A percentile compares a stretch with the other conserved stretches of the same genome.
Evolutionary conservation across 92 coral and sea anemone genomes (phyloP).

Genomic region (Pocillopora grandis): DNA sequence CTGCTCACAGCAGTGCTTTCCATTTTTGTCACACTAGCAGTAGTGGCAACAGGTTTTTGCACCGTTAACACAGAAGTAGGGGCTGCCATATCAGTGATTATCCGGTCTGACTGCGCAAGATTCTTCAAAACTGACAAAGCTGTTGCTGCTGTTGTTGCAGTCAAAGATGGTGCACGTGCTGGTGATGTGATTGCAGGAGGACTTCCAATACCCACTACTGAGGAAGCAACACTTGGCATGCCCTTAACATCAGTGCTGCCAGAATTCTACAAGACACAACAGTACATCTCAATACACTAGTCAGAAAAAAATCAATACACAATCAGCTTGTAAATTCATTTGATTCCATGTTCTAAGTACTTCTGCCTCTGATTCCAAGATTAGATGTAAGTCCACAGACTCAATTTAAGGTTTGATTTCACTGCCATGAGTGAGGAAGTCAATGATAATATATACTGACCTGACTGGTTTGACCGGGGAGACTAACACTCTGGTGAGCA

Average conservation of each 20-base stretch:
- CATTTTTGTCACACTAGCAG: conserved; percentile 68
- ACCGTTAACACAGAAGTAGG: conserved; percentile 1
- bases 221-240: conserved; percentile 5
- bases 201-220: not conserved
- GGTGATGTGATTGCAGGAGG: conserved; percentile 24
- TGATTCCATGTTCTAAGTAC: too few relatives aligned
- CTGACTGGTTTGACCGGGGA: not conserved
- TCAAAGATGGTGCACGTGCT: conserved; percentile 29
- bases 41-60: conserved; percentile 55
- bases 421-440: too few relatives aligned
- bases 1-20: conserved; percentile 67
- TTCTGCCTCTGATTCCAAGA: too few relatives aligned
- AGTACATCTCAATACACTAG: not conserved
- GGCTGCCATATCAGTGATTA: conserved; percentile 12
- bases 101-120: conserved; percentile 21
- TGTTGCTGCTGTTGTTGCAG: conserved; percentile 41
- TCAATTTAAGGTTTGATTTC: too few relatives aligned
- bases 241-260: conserved; percentile 21
- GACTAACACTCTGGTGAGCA: conserved; percentile 26
- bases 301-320: not conserved
- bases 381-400: too few relatives aligned
- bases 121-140: conserved; percentile 31
- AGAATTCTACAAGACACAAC: conserved; percentile 11
- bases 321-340: not conserved
- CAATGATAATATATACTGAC: not conserved